Evolutionary conservation across 1,140 invertebrate species (phyloP), one percentile per base, ranked within the genome.

Genomic region (Aphelinus atriplicis): DNA sequence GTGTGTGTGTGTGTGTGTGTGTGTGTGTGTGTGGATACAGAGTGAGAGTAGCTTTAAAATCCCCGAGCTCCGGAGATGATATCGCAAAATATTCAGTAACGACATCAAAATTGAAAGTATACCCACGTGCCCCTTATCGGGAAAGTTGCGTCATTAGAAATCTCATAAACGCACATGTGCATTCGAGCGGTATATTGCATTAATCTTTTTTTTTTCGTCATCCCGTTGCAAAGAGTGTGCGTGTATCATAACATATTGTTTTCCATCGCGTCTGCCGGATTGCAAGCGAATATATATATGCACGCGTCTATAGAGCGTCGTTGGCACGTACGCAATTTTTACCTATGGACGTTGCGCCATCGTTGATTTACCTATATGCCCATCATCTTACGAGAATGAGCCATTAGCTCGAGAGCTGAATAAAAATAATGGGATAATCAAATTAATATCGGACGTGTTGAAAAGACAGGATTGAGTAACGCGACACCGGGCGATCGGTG

Each of bases 131-230:
- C 50, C 45, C 55, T 70, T 70, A 70, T 70, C 57, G 67, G 50
- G 47, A 51, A n/a, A 45, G 61, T 70, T 70, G 57, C 57, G 51
- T 70, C 5, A 70, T 60, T 70, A 51, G 57, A 70, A 71, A 71
- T 63, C 50, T 26, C 26, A 26, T 26, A 26, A 26, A 26, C 26
- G 26, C 26, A 26, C 26, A 55, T 53, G 63, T 48, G 61, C 50
- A 64, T 71, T 61, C 43, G 26, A 42, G 61, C 61, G 3, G 50
- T 7, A 7, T 26, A 43, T 72, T 57, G 45, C 46, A 72, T 72
- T 47, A 46, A 46, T 1, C n/a, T 50, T 26, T 26, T 26, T 26
- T 64, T 1, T 65, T 57, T 72, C 62, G 53, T 63, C 65, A 50
- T 42, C 57, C 45, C 47, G 6, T 63, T 65, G 45, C 43, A 10